These are phyloP conservation scores for Clitarchus hookeri DNA, from an alignment of 2,888 invertebrate species.

Conservation along the genomic window DNA sequence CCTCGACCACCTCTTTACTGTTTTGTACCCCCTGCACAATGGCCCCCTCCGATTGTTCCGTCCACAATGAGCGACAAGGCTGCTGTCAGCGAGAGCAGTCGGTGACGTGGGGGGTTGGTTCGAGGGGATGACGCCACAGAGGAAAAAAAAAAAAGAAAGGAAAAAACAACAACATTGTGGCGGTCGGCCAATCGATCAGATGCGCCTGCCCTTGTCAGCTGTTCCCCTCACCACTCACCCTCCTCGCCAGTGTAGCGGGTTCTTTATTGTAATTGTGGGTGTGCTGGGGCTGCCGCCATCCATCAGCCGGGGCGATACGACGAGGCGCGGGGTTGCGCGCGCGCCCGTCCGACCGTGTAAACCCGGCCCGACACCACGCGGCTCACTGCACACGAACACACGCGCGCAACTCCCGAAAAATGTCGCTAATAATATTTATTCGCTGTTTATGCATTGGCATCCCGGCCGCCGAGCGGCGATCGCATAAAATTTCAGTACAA, in stretches of 20 bases:
- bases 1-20: neutral
- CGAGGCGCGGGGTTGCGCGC: neutral
- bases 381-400: too few species aligned
- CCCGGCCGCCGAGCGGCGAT: too few species aligned
- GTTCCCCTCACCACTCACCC: neutral
- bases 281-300: neutral
- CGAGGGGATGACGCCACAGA: neutral
- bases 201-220: neutral
- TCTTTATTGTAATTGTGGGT: constrained; percentile 14
- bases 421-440: too few species aligned
- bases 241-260: neutral
- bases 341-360: neutral
- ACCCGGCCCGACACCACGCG: too few species aligned
- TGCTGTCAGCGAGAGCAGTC: neutral
- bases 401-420: too few species aligned
- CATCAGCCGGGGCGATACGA: neutral
- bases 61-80: constrained; percentile 8
- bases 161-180: neutral
- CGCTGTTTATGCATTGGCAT: too few species aligned
- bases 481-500: too few species aligned
- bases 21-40: neutral
- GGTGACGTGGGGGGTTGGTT: neutral
- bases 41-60: neutral
- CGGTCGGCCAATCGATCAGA: constrained; percentile 4
- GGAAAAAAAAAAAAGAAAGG: neutral